These are phyloP conservation scores for Bos taurus DNA, from an alignment of 2,113 vertebrate species.

Conservation along the genomic window DNA sequence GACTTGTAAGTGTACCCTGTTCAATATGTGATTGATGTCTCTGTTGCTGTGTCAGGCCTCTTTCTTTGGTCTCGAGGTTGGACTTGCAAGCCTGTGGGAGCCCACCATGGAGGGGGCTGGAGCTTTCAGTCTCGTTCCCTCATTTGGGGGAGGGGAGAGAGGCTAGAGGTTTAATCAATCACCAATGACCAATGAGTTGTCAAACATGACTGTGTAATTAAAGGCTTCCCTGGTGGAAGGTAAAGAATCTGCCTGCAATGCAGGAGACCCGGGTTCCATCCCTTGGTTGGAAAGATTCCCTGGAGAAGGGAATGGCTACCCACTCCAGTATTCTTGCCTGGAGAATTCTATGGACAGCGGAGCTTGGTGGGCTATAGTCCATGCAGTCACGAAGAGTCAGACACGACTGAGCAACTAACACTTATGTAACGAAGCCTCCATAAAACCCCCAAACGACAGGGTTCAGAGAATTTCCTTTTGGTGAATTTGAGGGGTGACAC, in stretches of 20 bases:
- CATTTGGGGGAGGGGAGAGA: background rate
- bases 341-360: background rate
- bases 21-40: background rate
- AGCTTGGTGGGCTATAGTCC: background rate
- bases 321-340: background rate
- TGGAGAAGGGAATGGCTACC: background rate
- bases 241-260: background rate
- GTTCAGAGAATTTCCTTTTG: background rate
- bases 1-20: background rate
- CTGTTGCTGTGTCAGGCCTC: background rate
- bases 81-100: background rate
- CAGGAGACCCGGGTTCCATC: background rate
- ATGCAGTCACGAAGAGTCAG: accelerated
- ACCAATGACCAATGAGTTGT: background rate
- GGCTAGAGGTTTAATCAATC: background rate
- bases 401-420: background rate
- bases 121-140: background rate
- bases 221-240: background rate
- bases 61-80: background rate
- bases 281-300: background rate
- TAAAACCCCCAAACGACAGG: background rate
- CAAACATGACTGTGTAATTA: background rate
- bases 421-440: background rate
- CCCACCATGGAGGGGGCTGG: background rate
- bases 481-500: accelerated